Evolutionary conservation across 1,140 invertebrate species (phyloP), one percentile per base, ranked within the genome.

Genomic region (Cyrtorhinus lividipennis): DNA sequence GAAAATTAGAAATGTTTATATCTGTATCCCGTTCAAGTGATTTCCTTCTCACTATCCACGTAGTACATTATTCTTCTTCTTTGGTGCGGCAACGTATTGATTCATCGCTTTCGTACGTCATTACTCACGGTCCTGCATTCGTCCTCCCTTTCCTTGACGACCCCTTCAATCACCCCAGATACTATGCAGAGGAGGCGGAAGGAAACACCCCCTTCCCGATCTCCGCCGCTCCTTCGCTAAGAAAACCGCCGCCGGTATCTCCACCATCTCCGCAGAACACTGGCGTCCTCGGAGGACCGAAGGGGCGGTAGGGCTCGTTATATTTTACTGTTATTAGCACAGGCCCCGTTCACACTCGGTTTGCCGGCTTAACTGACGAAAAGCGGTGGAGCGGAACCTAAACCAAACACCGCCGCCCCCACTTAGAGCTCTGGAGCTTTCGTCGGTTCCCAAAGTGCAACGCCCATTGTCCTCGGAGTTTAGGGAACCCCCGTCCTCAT

Each of bases 291-390:
- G 30, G 20, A 53, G 18, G 48, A 53, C 12, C 8, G 48, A 20
- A 5, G 48, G 5, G 48, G 48, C 5, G 5, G 5, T 12, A 20
- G 5, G 48, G 8, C 58, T 59, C 58, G 58, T 59, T 59, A 59
- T 59, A 59, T 59, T 59, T 59, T 59, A 59, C 58, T 59, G 58
- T 59, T 59, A 59, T 59, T 59, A 59, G 58, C 58, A 24, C 27
- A 53, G 48, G 58, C 24, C 24, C n/a, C 58, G 58, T 59, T 59
- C 58, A 59, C 58, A 59, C 58, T 59, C 58, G 58, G 58, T 59
- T 59, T 59, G 24, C 24, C 24, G 58, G 58, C 58, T 59, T 59
- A 59, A 59, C 58, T 26, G 24, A 30, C 24, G 26, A 26, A 15
- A 25, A 8, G 25, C 56, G n/a, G 25, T 30, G 58, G 27, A 30